phyloP scores from a whole-genome alignment of 2,888 invertebrate species.

The Elegia similella region DNA sequence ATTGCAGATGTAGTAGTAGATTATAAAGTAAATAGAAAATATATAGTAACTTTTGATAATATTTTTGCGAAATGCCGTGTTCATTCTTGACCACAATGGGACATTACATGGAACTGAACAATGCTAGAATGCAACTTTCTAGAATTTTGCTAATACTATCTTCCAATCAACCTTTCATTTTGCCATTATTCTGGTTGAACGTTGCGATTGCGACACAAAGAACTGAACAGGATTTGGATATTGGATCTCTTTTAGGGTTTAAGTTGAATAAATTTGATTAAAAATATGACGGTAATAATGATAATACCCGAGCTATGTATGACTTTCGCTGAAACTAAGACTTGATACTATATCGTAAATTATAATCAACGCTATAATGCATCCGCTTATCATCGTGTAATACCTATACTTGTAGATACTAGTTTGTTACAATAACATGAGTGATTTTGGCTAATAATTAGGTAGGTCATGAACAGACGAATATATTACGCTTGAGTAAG shows the following conservation, averaged over 20 bases:
- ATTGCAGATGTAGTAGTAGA: no score
- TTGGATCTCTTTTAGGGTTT: background rate
- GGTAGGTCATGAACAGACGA: background rate
- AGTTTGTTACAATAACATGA: background rate
- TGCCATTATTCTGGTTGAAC: background rate
- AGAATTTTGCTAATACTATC: slow-evolving; percentile 7
- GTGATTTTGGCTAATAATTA: background rate
- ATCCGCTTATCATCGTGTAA: background rate
- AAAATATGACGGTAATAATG: background rate
- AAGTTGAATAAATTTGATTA: background rate
- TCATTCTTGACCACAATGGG: background rate
- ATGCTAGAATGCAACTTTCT: background rate
- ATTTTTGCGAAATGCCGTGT: background rate
- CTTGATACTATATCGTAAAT: background rate
- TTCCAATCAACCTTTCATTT: slow-evolving; percentile 7
- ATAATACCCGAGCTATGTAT: no score
- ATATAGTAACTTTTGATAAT: no score
- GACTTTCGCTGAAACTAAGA: background rate
- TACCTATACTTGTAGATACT: background rate
- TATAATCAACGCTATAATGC: background rate
- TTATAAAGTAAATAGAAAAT: no score
- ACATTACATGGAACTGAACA: background rate
- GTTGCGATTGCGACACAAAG: background rate
- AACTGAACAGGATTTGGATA: slow-evolving; percentile 6
- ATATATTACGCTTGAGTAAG: background rate